These are phyloP conservation scores for Notolepis coatsorum DNA, from an alignment of 2,797 vertebrate genomes.

Conservation along the genomic window DNA sequence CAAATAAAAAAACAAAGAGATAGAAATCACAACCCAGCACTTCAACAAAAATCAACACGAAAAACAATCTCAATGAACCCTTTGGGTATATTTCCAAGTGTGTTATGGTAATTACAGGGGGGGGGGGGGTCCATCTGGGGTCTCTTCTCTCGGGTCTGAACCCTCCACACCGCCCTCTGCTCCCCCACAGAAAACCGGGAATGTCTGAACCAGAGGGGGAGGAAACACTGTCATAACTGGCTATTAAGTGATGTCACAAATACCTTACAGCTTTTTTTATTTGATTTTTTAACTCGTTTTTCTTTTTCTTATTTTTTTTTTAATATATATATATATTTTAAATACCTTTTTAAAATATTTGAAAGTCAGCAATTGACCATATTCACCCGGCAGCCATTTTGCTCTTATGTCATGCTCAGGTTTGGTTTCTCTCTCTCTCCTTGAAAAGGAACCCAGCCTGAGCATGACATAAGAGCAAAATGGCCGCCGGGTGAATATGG, in stretches of 20 bases:
- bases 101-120: constrained; percentile 59
- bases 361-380: constrained; percentile 66
- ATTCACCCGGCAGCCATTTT: too few species aligned
- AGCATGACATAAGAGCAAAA: too few species aligned
- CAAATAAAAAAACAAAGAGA: constrained; percentile 49
- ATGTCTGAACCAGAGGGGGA: constrained; percentile 62
- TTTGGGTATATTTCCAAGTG: constrained; percentile 33
- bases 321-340: constrained; percentile 57
- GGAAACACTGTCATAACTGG: constrained; percentile 60
- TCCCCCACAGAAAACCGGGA: constrained; percentile 52
- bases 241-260: constrained; percentile 65
- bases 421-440: too few species aligned
- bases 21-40: constrained; percentile 47
- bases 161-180: constrained; percentile 30
- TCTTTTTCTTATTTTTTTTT: constrained; percentile 42
- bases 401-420: too few species aligned
- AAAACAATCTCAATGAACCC: constrained; percentile 54
- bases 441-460: too few species aligned
- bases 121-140: constrained; percentile 8
- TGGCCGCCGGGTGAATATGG: too few species aligned
- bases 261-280: constrained; percentile 61
- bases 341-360: constrained; percentile 56
- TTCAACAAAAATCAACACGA: constrained; percentile 47
- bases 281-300: constrained; percentile 32
- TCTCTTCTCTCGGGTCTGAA: neutral